A percentile compares a stretch with the other conserved stretches of the same genome.
These are phyloP conservation scores for Volucella inanis DNA, from an alignment of 2,888 invertebrate genomes.

Conservation along the genomic window DNA sequence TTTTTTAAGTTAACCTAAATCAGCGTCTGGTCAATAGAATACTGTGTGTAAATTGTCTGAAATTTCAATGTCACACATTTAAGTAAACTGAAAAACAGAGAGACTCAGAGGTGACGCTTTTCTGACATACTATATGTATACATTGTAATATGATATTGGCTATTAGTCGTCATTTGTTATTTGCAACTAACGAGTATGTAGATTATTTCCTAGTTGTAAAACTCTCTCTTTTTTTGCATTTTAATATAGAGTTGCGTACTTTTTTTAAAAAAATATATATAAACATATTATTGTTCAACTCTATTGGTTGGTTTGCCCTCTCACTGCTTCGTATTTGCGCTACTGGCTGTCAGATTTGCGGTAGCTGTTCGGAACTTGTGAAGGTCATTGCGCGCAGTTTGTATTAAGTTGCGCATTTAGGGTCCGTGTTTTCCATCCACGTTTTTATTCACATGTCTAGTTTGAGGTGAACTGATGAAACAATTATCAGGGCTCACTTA, in stretches of 20 bases:
- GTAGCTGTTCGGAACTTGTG: slow-evolving; percentile 41
- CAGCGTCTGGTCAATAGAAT: slow-evolving; percentile 66
- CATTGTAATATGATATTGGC: slow-evolving; percentile 70
- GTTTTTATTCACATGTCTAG: slow-evolving; percentile 35
- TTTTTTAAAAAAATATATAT: slow-evolving; percentile 1
- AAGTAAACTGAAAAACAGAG: neutral
- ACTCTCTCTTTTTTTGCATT: slow-evolving; percentile 23
- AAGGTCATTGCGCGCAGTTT: slow-evolving; percentile 65
- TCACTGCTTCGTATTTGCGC: neutral
- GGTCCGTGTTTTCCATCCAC: neutral
- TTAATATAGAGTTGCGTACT: slow-evolving; percentile 44
- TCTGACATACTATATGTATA: slow-evolving; percentile 37
- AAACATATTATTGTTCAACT: slow-evolving; percentile 12
- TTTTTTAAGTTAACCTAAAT: slow-evolving; percentile 47
- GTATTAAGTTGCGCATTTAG: slow-evolving; percentile 54
- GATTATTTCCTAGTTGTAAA: slow-evolving; percentile 67
- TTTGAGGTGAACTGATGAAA: neutral
- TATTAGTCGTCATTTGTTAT: slow-evolving; percentile 21
- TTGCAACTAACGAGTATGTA: slow-evolving; percentile 47
- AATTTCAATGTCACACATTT: slow-evolving; percentile 62
- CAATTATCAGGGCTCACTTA: neutral
- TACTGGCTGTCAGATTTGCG: slow-evolving; percentile 27
- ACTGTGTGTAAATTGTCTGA: slow-evolving; percentile 35
- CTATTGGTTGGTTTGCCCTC: too few relatives aligned
- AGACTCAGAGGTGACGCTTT: slow-evolving; percentile 13